Base-by-base conservation (phyloP, 2,888 invertebrate species). In the Bursaphelenchus okinawaensis region DNA sequence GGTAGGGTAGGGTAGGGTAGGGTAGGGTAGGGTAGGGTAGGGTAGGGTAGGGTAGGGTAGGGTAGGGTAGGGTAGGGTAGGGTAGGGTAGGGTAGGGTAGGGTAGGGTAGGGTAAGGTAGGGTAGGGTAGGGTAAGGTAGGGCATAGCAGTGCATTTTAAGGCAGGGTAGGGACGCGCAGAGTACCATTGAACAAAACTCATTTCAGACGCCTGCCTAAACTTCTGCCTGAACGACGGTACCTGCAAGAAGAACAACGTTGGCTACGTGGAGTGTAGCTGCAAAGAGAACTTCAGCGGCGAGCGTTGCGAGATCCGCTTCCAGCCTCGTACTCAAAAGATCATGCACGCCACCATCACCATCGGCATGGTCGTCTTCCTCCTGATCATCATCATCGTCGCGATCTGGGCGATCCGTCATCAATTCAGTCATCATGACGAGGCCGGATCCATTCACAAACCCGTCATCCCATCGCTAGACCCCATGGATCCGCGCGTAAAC, bases 191-290 rank as follows among this genome's bases (percentile, higher is more conserved):
- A 20, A n/a, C n/a, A n/a, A n/a, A n/a, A n/a, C n/a, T n/a, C n/a
- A 20, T 66, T 75, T 19, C 69, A 74, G 82, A 82, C 58, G 81
- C 82, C 8, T 82, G 82, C 62, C 75, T 68, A 24, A 79, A 80
- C 68, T 80, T 69, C 73, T 82, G 82, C 62, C 65, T 83, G 28
- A 82, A 82, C 68, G 82, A 80, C 65, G 83, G 83, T 16, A 69
- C 75, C 16, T 82, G 82, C 66, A 77, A 79, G 64, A 82, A 82
- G 71, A 80, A 81, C 55, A 75, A 76, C 8, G 63, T 78, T 12
- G 82, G 82, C 20, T 75, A 69, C 55, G 81, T 79, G 19, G 78
- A 82, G 59, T 82, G 82, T 63, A 67, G 73, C 24, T 82, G 82
- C 73, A 81, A 81, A 65, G 80, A 82, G 26, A 69, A 76, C 63